Evolutionary conservation across 1,140 invertebrate species (phyloP), one percentile per base, ranked within the genome.

Genomic region (Drosophila ambigua): DNA sequence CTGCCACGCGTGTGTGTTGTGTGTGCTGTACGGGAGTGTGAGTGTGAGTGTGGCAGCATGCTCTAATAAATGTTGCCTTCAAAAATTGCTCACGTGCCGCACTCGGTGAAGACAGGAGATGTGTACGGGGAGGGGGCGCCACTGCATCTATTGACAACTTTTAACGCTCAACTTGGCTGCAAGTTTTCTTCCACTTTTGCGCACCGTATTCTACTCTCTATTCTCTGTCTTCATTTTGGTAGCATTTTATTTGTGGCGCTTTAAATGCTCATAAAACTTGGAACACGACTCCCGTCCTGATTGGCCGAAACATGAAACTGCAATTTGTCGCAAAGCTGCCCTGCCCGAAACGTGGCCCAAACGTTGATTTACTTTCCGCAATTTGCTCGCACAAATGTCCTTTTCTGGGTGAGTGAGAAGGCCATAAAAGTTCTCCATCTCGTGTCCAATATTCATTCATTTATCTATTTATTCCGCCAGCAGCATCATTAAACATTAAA

Each of bases 241-340:
- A 44, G 39, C 66, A 15, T 66, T 80, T 80, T 80, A 68, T 77
- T 77, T 66, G 35, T 39, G 46, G 43, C 61, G 73, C 64, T 73
- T 71, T 82, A 74, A 78, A 82, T 51, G 79, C 49, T 63, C 69
- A 73, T 83, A 82, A 82, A 82, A 80, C 57, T 66, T 78, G 57
- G 59, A 44, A 53, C 66, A 39, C 65, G 50, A 44, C 49, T 61
- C 61, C 55, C 35, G 35, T 4, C 35, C 51, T 69, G 69, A 82
- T 77, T 73, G 78, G 58, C 66, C 50, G 23, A 61, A 65, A 80
- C 78, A 81, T 67, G 74, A 78, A 78, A 82, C 69, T 80, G 77
- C 72, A 80, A 80, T 80, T 80, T 80, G 77, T 80, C 66, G 52
- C 57, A 80, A 48, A 28, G 6, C 26, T 28, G 26, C 26, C 26